Evolutionary conservation across 2,113 vertebrate genomes (phyloP), one percentile per base, ranked within the genome.

Genomic region (Rousettus leschenaultii): DNA sequence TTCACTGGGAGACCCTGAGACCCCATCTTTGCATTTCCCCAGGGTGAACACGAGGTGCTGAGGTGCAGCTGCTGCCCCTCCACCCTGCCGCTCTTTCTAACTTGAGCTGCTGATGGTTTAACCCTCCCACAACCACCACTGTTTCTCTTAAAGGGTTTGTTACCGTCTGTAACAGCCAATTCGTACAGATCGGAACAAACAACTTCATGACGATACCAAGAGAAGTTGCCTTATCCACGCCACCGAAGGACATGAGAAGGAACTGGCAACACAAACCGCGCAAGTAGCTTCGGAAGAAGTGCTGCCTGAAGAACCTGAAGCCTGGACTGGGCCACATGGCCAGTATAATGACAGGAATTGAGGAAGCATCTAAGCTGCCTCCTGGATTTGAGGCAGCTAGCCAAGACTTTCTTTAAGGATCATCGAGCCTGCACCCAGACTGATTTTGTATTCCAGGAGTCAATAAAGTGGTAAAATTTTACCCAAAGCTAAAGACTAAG

Each of bases 391-490:
- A 26, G n/a, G 53, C 51, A 48, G 14, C 48, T 38, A 75, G 61
- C 4, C 35, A 18, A 53, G 61, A 21, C 40, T 66, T 86, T 94
- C 84, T 84, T 43, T 33, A 22, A 80, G 16, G 24, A 3, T 24
- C 63, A 1, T 71, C 15, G 26, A 4, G 7, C 28, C 75, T 55
- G 26, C 7, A 24, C 28, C 22, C 22, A 9, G 66, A 59, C 38
- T 68, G 75, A 85, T 45, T 75, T 77, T 92, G 61, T 95, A 53
- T 2, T 40, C 2, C 14, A 48, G 30, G 45, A 82, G 15, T 48
- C 91, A 98, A 96, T 95, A 96, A 97, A 97, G 18, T 59, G 48
- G n/a, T 18, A 35, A 16, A 70, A 78, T 88, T 78, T 70, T 93
- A 86, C 63, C 59, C 75, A 83, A 78, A 86, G 61, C 3, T 19